Evolutionary conservation across 2,113 vertebrate species (phyloP).

Genomic region (Thamnophis sirtalis): DNA sequence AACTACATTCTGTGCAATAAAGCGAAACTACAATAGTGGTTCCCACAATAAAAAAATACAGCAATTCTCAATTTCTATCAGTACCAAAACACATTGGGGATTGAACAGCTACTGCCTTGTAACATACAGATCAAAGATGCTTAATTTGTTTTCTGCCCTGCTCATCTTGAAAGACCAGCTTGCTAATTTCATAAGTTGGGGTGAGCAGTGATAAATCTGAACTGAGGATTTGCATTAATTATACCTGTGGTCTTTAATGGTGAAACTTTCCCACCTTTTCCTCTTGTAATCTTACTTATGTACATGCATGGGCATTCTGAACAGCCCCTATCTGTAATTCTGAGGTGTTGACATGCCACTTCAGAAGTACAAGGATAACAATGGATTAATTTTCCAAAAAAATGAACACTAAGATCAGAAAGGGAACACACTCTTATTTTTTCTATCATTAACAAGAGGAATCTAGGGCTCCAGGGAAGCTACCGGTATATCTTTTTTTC

Average conservation of each 20-base stretch:
- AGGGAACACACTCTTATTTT: neutral
- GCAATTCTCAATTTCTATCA: slow-evolving; percentile 48
- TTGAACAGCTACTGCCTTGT: slow-evolving; percentile 53
- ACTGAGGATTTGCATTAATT: neutral
- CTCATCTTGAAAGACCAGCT: neutral
- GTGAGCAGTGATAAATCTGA: neutral
- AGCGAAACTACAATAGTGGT: slow-evolving; percentile 67
- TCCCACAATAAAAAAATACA: slow-evolving; percentile 59
- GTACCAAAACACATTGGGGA: slow-evolving; percentile 47
- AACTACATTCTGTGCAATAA: slow-evolving; percentile 70
- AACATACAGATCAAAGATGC: slow-evolving; percentile 11
- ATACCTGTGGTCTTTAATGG: neutral
- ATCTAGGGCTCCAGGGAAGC: neutral
- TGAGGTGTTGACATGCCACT: neutral
- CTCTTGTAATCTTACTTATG: neutral
- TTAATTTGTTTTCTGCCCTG: neutral
- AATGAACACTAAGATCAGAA: neutral
- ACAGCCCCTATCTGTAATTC: no score
- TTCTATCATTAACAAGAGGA: neutral
- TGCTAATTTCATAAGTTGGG: neutral
- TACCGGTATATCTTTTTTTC: neutral
- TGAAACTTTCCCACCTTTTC: neutral
- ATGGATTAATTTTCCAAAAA: neutral
- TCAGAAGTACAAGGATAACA: neutral
- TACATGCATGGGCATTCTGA: neutral